Conservation (phyloP, 1,140 invertebrate species). For the Drosophila equinoxialis region DNA sequence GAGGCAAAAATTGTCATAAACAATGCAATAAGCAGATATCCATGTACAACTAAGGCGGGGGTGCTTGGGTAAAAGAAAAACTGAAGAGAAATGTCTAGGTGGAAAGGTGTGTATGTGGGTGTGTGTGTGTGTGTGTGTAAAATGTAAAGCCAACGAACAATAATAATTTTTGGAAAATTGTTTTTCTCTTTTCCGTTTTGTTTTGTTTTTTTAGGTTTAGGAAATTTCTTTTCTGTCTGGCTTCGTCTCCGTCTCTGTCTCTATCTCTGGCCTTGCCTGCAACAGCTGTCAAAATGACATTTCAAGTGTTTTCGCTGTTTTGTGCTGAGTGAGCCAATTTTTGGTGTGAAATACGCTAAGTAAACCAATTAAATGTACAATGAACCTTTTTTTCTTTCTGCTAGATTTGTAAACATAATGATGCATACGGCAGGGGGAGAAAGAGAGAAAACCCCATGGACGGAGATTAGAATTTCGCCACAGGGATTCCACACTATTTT, state of each 20-base stretch:
- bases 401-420: conserved; percentile 15
- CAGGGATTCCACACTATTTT: too few species aligned
- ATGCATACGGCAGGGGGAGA: neutral
- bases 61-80: conserved; percentile 54
- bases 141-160: conserved; percentile 1
- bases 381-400: conserved; percentile 44
- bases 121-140: neutral
- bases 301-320: conserved; percentile 10
- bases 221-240: conserved; percentile 7
- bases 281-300: conserved; percentile 49
- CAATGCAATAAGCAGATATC: conserved; percentile 52
- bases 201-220: conserved; percentile 2
- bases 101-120: neutral
- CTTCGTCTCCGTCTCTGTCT: neutral
- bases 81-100: conserved; percentile 10
- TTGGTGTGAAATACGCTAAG: conserved; percentile 22
- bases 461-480: too few species aligned
- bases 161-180: conserved; percentile 11
- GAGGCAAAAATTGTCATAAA: conserved; percentile 76
- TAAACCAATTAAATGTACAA: conserved; percentile 58
- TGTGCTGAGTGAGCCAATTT: conserved; percentile 39
- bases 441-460: too few species aligned
- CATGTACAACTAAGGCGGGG: conserved; percentile 37
- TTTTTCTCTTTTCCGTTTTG: conserved; percentile 9
- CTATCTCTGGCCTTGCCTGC: conserved; percentile 25